Base-by-base conservation (phyloP, 2,888 invertebrate genomes). In the Iphiclides podalirius region DNA sequence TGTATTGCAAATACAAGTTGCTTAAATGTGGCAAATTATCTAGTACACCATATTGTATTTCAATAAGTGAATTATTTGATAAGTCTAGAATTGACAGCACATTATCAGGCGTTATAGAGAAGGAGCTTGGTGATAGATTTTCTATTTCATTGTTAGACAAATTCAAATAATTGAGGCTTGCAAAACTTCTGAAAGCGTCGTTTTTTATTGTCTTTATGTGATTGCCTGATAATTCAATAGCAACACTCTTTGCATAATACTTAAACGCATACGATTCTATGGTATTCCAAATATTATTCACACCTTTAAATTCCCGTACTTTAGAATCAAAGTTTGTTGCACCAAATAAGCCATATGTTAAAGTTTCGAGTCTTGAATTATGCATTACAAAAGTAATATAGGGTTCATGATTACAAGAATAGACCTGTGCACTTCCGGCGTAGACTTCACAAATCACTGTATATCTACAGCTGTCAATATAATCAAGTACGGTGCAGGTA, bases 291-390 rank as follows among this genome's bases (percentile, higher is more conserved):
- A 41, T 47, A 52, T 79, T 83, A 16, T 56, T 47, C 1, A 41
- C 12, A 0, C 69, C 77, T 48, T 54, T 61, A 7, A 87, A 64
- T 43, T 51, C 57, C 28, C 73, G 68, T n/a, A 87, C 82, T 50
- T 75, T 64, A 1, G 66, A 59, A 50, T 86, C 86, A 13, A 86
- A 87, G 54, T 86, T 86, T 0, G 86, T 87, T 2, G 78, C 48
- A 1, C 77, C 70, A 38, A 87, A 87, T 57, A 75, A 82, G 0
- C 67, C 67, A 0, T 69, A 49, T 0, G 67, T 69, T 0, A 86
- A 55, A 0, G 50, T 52, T 0, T 59, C 55, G 1, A 48, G 4
- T 0, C n/a, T 44, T 0, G 81, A 73, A 6, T 63, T 53, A 0
- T 52, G 57, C 2, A 86, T 68, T 43, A 67, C 37, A 47, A 84